A percentile compares a stretch with the other conserved stretches of the same genome.
phyloP scores from a whole-genome alignment of 2,888 invertebrate genomes.

The Parapristionchus giblindavisi region DNA sequence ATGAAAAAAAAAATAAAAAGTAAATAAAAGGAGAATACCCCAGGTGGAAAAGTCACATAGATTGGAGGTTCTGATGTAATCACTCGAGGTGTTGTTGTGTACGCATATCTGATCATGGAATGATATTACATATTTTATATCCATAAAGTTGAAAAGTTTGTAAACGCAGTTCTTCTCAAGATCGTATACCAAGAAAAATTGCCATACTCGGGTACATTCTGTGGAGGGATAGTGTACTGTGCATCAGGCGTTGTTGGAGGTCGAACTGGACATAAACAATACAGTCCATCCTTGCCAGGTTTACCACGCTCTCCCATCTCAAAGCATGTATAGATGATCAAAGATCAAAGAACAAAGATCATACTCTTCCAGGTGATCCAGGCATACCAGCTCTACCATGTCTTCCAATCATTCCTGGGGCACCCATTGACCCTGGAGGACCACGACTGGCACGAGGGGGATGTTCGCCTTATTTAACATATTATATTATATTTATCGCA shows the following conservation, averaged over 20 bases:
- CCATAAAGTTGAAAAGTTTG: background rate
- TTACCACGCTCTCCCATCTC: background rate
- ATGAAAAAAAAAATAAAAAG: background rate
- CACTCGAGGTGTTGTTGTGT: background rate
- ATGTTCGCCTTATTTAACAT: background rate
- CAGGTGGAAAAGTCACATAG: background rate
- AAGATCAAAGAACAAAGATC: background rate
- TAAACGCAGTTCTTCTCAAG: background rate
- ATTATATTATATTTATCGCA: background rate
- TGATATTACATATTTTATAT: background rate
- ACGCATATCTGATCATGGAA: conserved; percentile 1
- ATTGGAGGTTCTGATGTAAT: background rate
- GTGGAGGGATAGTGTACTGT: conserved; percentile 21
- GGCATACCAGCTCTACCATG: conserved; percentile 7
- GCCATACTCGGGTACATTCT: background rate
- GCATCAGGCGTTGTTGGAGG: conserved; percentile 20
- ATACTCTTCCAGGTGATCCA: background rate
- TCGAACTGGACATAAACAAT: conserved; percentile 19
- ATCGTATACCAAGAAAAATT: background rate
- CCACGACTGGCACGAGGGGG: background rate
- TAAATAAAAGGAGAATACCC: background rate
- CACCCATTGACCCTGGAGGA: background rate
- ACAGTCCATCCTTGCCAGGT: conserved; percentile 13
- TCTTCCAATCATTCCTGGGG: conserved; percentile 12
- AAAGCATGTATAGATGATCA: background rate